These are phyloP conservation scores for Octopus sinensis DNA, from an alignment of 1,140 invertebrate genomes.

Conservation along the genomic window DNA sequence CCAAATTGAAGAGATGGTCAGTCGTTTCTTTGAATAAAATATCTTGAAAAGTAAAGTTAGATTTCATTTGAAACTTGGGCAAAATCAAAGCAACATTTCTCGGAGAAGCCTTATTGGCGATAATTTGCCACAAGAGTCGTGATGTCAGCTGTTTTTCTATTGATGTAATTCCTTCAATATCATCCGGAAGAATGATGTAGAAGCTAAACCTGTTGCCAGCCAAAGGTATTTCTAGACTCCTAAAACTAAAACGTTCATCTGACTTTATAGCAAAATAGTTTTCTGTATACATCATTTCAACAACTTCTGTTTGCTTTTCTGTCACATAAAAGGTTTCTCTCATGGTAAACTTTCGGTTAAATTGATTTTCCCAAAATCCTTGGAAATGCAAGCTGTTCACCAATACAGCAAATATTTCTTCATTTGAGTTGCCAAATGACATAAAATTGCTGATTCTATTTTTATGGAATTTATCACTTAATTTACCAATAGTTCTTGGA, in stretches of 20 bases:
- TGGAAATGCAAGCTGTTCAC: slow-evolving; percentile 77
- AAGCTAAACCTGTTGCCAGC: slow-evolving; percentile 63
- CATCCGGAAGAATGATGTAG: slow-evolving; percentile 71
- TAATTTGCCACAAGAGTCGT: slow-evolving; percentile 51
- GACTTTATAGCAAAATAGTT: slow-evolving; percentile 63
- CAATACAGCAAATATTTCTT: slow-evolving; percentile 61
- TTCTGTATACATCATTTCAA: slow-evolving; percentile 57
- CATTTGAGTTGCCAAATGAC: no score
- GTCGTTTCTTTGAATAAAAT: not conserved
- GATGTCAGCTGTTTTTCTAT: slow-evolving; percentile 62
- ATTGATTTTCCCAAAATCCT: slow-evolving; percentile 71
- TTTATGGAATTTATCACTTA: no score
- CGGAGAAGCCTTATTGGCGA: slow-evolving; percentile 7
- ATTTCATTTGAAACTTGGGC: slow-evolving; percentile 65
- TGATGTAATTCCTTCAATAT: slow-evolving; percentile 43
- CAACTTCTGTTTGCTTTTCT: slow-evolving; percentile 16
- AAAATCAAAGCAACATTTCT: slow-evolving; percentile 61
- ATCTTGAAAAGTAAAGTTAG: slow-evolving; percentile 58
- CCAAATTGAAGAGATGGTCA: no score
- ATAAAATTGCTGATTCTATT: no score
- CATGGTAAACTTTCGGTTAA: slow-evolving; percentile 62
- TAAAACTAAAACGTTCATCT: slow-evolving; percentile 68
- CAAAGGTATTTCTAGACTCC: slow-evolving; percentile 72
- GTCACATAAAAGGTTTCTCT: slow-evolving; percentile 43
- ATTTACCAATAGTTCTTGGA: no score